Evolutionary conservation across 30 jellyfish, hydroid and myxozoan genomes (phyloP).

Genomic region (Hydractinia symbiolongicarpus): DNA sequence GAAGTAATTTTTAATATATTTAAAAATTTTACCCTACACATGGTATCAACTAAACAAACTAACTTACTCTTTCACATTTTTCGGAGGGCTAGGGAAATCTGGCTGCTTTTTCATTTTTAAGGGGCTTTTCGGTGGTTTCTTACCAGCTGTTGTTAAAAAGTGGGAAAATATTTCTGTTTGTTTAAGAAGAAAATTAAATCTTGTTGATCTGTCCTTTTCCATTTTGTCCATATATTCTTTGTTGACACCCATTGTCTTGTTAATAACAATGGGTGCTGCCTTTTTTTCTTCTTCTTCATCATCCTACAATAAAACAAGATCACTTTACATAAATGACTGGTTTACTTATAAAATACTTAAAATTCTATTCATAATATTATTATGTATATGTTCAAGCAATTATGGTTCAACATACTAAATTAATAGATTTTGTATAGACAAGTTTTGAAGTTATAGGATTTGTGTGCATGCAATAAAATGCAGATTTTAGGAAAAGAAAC

Average conservation of each 20-base stretch:
- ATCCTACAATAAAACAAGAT: background rate
- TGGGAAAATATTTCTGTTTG: constrained; percentile 94
- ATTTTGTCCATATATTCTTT: constrained; percentile 77
- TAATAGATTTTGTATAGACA: too few species aligned
- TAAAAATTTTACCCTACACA: too few species aligned
- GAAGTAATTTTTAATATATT: too few species aligned
- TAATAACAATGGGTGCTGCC: constrained; percentile 19
- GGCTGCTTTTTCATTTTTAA: constrained; percentile 83
- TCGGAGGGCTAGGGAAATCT: constrained; percentile 58
- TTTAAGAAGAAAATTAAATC: constrained; percentile 74
- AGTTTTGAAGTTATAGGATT: too few species aligned
- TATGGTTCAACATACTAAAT: too few species aligned
- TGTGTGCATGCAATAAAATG: too few species aligned
- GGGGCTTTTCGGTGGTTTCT: constrained; percentile 97
- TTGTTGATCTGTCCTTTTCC: constrained; percentile 90
- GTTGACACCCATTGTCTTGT: constrained; percentile 34
- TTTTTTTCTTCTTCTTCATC: constrained; percentile 24
- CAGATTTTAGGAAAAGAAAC: too few species aligned
- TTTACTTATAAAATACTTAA: background rate
- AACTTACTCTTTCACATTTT: constrained; percentile 68
- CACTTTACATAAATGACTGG: background rate
- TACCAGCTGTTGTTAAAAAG: constrained; percentile 80
- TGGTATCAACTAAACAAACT: background rate
- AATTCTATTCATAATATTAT: too few species aligned
- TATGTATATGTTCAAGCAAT: too few species aligned